A percentile compares a stretch with the other conserved stretches of the same genome.
These are phyloP conservation scores for Allophyes oxyacanthae DNA, from an alignment of 2,888 invertebrate genomes.

Conservation along the genomic window DNA sequence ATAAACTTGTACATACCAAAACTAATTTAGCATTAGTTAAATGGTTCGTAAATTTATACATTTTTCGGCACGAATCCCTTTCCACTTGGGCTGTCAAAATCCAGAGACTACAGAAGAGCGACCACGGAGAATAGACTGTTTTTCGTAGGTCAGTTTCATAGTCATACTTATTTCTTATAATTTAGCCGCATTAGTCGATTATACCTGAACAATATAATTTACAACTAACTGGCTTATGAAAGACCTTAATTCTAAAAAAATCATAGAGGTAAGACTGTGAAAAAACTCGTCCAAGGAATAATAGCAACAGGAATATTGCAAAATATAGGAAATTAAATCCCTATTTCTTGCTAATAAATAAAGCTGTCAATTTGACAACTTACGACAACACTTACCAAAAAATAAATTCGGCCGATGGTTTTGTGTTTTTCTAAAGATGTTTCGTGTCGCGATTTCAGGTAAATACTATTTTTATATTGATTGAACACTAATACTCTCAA, in stretches of 20 bases:
- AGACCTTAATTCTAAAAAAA: too few species aligned
- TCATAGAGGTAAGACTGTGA: too few species aligned
- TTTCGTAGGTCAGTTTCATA: constrained; percentile 23
- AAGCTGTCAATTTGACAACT: constrained; percentile 10
- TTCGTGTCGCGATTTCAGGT: constrained; percentile 79
- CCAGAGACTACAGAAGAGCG: constrained; percentile 66
- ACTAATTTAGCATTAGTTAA: constrained; percentile 80
- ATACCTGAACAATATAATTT: constrained; percentile 21
- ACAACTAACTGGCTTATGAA: background rate
- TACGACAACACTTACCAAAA: constrained; percentile 10
- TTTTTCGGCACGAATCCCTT: constrained; percentile 83
- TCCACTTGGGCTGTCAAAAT: constrained; percentile 81
- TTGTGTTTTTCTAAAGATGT: constrained; percentile 61
- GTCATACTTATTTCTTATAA: constrained; percentile 12
- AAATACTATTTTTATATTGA: constrained; percentile 45
- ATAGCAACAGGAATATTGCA: background rate
- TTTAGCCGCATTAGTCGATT: constrained; percentile 22
- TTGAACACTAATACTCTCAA: constrained; percentile 10
- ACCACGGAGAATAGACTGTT: constrained; percentile 48
- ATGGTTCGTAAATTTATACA: constrained; percentile 84
- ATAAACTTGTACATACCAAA: constrained; percentile 73
- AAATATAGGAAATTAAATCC: too few species aligned
- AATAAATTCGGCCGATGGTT: constrained; percentile 13
- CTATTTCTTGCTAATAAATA: background rate
- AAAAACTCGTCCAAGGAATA: background rate